Percentiles rank a stretch among this genome's conserved stretches.
phyloP scores from a whole-genome alignment of 2,797 vertebrate genomes.

The Emys orbicularis region DNA sequence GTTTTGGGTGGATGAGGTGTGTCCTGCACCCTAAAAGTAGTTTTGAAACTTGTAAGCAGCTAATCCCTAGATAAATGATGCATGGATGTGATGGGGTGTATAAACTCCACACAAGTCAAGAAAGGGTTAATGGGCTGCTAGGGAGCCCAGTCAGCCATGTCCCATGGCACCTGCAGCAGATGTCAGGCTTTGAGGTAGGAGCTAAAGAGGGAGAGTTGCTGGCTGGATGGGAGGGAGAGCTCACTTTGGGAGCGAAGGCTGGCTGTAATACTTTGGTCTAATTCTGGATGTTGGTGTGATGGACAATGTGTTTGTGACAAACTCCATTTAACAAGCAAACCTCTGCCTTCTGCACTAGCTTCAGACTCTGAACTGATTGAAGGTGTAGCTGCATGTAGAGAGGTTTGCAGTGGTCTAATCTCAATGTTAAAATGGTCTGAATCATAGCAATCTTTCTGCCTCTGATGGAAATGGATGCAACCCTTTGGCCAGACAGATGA shows the following conservation, averaged over 20 bases:
- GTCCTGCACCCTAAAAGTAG: neutral
- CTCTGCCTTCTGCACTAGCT: neutral
- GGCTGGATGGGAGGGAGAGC: neutral
- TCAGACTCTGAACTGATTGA: neutral
- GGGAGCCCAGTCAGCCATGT: neutral
- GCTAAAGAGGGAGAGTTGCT: neutral
- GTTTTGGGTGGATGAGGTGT: neutral
- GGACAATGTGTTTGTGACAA: neutral
- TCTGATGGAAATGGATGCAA: neutral
- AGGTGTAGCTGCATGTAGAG: neutral
- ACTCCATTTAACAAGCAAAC: neutral
- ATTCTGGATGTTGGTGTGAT: neutral
- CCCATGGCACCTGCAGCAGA: neutral
- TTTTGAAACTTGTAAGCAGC: constrained; percentile 11
- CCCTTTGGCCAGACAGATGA: neutral
- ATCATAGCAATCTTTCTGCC: neutral
- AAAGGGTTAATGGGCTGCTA: neutral
- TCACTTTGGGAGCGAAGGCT: neutral
- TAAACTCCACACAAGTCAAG: neutral
- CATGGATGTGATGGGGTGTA: neutral
- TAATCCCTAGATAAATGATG: neutral
- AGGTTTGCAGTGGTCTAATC: neutral
- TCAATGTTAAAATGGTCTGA: neutral
- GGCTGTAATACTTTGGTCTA: neutral
- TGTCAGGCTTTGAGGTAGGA: neutral